A percentile compares a stretch with the other conserved stretches of the same genome.
Evolutionary conservation across 1,140 invertebrate genomes (phyloP).

Genomic region (Drosophila mojavensis): DNA sequence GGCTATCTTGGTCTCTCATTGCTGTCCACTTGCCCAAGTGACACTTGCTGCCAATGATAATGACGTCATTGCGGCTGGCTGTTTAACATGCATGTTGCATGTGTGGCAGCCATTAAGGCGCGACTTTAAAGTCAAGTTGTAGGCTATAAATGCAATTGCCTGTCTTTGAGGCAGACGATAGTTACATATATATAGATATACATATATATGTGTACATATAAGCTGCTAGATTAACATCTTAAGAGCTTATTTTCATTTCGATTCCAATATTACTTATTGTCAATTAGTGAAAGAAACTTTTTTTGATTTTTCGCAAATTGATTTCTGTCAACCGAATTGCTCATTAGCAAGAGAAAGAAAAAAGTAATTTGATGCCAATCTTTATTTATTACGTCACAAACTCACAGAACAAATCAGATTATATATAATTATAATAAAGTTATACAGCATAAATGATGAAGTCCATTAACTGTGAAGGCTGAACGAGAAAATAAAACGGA

Average conservation of each 20-base stretch:
- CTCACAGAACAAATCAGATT: too few relatives aligned
- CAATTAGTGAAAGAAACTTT: too few relatives aligned
- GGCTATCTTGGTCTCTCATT: conserved; percentile 39
- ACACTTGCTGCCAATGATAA: conserved; percentile 67
- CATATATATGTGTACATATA: neutral
- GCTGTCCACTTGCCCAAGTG: conserved; percentile 48
- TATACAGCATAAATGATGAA: too few relatives aligned
- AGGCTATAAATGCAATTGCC: conserved; percentile 3
- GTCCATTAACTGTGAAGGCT: neutral
- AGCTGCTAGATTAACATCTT: neutral
- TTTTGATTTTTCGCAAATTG: too few relatives aligned
- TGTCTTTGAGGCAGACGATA: neutral
- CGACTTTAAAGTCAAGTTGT: conserved; percentile 19
- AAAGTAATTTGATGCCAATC: neutral
- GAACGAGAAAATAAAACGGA: neutral
- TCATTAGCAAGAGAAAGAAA: neutral
- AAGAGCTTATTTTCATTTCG: too few relatives aligned
- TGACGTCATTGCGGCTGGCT: conserved; percentile 69
- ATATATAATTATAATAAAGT: neutral
- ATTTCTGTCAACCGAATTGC: too few relatives aligned
- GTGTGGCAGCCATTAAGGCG: conserved; percentile 49
- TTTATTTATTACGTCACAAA: too few relatives aligned
- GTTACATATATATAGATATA: neutral
- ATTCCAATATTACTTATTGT: too few relatives aligned
- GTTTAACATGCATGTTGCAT: conserved; percentile 48